Conservation (phyloP, 1,140 invertebrate genomes). For the Drosophila santomea region DNA sequence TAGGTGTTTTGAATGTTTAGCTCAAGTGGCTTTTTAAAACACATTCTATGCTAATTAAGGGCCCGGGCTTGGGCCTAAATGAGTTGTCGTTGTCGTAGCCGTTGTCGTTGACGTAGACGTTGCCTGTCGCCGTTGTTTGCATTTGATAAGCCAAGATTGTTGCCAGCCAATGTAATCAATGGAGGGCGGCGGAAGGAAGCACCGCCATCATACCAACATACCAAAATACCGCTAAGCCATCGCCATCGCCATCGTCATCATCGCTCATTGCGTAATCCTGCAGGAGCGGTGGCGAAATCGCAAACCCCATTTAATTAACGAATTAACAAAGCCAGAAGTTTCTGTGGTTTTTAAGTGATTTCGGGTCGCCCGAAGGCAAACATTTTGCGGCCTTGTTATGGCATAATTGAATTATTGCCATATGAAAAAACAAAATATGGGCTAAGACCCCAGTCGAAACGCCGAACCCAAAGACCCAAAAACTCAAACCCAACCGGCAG, state of each 20-base stretch:
- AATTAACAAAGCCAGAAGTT: conserved; percentile 82
- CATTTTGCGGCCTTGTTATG: conserved; percentile 80
- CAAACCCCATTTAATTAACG: conserved; percentile 74
- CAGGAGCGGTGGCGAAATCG: conserved; percentile 59
- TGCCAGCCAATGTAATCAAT: conserved; percentile 77
- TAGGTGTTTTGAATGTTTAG: conserved; percentile 83
- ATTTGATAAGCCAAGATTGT: conserved; percentile 76
- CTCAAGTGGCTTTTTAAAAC: conserved; percentile 82
- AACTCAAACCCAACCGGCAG: conserved; percentile 9
- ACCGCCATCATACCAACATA: not conserved
- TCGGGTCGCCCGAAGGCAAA: conserved; percentile 53
- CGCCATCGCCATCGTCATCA: conserved; percentile 2
- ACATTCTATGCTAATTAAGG: conserved; percentile 83
- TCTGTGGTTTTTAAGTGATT: conserved; percentile 79
- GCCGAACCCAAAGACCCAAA: conserved; percentile 21
- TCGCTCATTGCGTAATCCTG: conserved; percentile 71
- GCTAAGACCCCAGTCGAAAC: conserved; percentile 9
- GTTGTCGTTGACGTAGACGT: conserved; percentile 21
- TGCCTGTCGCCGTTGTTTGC: conserved; percentile 58
- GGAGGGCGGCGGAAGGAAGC: conserved; percentile 20
- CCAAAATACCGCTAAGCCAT: not conserved
- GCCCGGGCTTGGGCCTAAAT: conserved; percentile 59
- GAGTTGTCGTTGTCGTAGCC: conserved; percentile 72
- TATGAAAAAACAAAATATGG: conserved; percentile 72
- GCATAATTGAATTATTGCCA: conserved; percentile 83